Percentiles rank a stretch among this genome's conserved stretches.
These are phyloP conservation scores for Ispidina picta DNA, from an alignment of 2,797 vertebrate genomes.

Conservation along the genomic window DNA sequence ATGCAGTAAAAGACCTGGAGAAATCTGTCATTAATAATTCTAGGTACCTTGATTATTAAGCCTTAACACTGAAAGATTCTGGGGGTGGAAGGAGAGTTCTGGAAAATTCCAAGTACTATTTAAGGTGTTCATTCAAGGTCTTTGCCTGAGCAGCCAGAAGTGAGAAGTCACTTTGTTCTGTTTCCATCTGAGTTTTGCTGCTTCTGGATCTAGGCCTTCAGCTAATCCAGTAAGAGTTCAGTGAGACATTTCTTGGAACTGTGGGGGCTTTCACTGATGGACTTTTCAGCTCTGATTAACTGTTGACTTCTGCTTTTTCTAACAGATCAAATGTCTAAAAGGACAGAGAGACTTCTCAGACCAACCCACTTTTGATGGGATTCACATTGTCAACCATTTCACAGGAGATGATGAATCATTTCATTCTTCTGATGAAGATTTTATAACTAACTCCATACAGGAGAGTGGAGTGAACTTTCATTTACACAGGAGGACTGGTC, in stretches of 20 bases:
- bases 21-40: background rate
- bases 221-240: background rate
- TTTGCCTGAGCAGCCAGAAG: background rate
- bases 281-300: constrained; percentile 35
- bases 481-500: constrained; percentile 74
- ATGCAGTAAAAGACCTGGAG: background rate
- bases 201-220: background rate
- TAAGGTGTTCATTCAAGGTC: background rate
- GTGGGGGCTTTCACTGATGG: background rate
- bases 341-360: constrained; percentile 83
- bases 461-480: constrained; percentile 77
- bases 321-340: constrained; percentile 92
- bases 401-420: constrained; percentile 85
- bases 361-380: constrained; percentile 91
- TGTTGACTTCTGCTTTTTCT: constrained; percentile 38
- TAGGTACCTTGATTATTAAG: background rate
- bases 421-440: constrained; percentile 95
- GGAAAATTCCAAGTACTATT: background rate
- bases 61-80: background rate
- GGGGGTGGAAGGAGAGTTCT: background rate
- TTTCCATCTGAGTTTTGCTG: background rate
- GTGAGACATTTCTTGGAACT: background rate
- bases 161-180: background rate
- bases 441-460: constrained; percentile 74
- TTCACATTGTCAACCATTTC: constrained; percentile 96